Conservation (phyloP, 2,888 invertebrate genomes). For the Eudasyphora cyanicolor region DNA sequence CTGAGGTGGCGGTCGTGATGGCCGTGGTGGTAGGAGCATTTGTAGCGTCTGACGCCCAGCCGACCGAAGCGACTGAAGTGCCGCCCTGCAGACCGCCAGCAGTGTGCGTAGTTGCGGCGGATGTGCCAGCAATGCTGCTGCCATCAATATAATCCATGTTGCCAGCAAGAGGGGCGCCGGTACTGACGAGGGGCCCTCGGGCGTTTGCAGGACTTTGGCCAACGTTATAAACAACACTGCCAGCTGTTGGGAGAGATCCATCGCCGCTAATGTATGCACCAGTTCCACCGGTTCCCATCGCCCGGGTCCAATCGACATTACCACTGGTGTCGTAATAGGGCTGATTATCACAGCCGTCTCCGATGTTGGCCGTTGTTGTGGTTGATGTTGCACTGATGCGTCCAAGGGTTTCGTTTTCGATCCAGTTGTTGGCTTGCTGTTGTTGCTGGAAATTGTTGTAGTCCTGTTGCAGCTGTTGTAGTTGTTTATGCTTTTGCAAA, state of each 20-base stretch:
- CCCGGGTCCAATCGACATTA: conserved; percentile 78
- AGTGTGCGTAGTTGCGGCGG: conserved; percentile 69
- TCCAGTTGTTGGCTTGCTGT: conserved; percentile 73
- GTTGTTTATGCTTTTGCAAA: conserved; percentile 69
- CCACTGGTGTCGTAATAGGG: conserved; percentile 78
- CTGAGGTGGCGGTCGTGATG: conserved; percentile 75
- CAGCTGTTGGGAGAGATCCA: conserved; percentile 74
- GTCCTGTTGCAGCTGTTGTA: conserved; percentile 64
- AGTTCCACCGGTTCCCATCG: conserved; percentile 79
- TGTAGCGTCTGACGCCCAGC: conserved; percentile 61
- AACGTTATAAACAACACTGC: conserved; percentile 75
- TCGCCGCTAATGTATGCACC: conserved; percentile 78
- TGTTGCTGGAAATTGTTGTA: conserved; percentile 69
- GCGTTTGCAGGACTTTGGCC: conserved; percentile 70
- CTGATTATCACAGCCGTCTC: conserved; percentile 77
- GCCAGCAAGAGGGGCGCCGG: conserved; percentile 70
- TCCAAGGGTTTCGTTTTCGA: conserved; percentile 76
- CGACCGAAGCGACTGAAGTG: conserved; percentile 69
- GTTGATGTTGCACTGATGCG: conserved; percentile 69
- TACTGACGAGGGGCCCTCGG: conserved; percentile 65
- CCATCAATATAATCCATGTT: conserved; percentile 78
- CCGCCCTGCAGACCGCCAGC: conserved; percentile 68
- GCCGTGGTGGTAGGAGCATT: conserved; percentile 70
- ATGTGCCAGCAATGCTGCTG: conserved; percentile 77
- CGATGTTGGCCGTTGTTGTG: conserved; percentile 70